These are phyloP conservation scores for Stenolophus ochropezus DNA, from an alignment of 2,888 invertebrate genomes.

Conservation along the genomic window DNA sequence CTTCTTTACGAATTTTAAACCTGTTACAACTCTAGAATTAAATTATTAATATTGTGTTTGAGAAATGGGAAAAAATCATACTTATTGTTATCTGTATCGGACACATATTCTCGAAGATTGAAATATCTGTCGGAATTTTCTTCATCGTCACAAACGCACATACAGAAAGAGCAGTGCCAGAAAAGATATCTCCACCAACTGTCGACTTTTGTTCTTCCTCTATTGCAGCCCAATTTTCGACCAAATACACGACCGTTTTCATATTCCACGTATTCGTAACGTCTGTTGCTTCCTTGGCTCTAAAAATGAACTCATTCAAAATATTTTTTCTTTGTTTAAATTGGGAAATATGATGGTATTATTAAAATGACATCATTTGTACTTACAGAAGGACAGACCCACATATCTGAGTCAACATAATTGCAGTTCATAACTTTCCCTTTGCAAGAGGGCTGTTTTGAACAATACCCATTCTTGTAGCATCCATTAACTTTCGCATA, in stretches of 20 bases:
- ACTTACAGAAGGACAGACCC: conserved; percentile 87
- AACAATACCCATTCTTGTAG: conserved; percentile 82
- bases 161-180: conserved; percentile 93
- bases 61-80: conserved; percentile 70
- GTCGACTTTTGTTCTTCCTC: conserved; percentile 82
- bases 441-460: conserved; percentile 80
- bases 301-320: conserved; percentile 61
- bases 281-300: conserved; percentile 73
- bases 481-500: conserved; percentile 83
- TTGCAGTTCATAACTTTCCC: conserved; percentile 85
- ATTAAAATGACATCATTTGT: conserved; percentile 28
- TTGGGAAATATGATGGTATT: conserved; percentile 1
- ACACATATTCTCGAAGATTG: conserved; percentile 81
- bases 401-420: conserved; percentile 90
- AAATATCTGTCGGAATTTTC: conserved; percentile 86
- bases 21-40: conserved; percentile 83
- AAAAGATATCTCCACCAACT: conserved; percentile 94
- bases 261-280: conserved; percentile 90
- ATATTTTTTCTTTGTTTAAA: not conserved
- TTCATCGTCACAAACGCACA: conserved; percentile 90
- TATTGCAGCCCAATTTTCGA: conserved; percentile 75
- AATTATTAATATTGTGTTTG: not conserved
- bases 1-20: conserved; percentile 83
- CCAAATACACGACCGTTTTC: conserved; percentile 85
- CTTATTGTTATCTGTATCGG: conserved; percentile 80